Evolutionary conservation across 2,888 invertebrate species (phyloP).

Genomic region (Callyntrura guangdongensis): DNA sequence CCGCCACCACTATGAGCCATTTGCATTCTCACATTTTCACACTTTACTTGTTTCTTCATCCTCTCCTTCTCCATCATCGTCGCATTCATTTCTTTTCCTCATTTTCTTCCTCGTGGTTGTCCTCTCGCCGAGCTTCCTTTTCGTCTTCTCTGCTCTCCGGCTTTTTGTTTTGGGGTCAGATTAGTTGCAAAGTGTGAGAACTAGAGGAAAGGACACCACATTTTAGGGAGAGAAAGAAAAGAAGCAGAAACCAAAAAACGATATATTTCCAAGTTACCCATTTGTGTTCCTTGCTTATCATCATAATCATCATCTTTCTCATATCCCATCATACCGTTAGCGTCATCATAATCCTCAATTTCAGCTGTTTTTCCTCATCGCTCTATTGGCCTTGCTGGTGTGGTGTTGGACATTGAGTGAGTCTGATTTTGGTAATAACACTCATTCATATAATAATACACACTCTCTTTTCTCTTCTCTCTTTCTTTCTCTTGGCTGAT

Average conservation of each 20-base stretch:
- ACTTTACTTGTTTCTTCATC: slow-evolving; percentile 74
- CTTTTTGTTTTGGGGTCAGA: slow-evolving; percentile 49
- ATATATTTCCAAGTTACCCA: slow-evolving; percentile 18
- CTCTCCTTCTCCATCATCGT: slow-evolving; percentile 76
- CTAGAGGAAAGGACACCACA: neutral
- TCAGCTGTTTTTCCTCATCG: slow-evolving; percentile 47
- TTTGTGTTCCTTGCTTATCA: neutral
- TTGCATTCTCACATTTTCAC: slow-evolving; percentile 83
- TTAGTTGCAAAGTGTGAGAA: slow-evolving; percentile 23
- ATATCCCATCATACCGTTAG: neutral
- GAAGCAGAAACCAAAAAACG: slow-evolving; percentile 4
- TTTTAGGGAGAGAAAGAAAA: neutral
- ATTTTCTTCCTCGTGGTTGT: slow-evolving; percentile 29
- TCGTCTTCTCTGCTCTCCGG: neutral
- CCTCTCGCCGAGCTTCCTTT: neutral
- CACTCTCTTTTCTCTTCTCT: slow-evolving; percentile 11
- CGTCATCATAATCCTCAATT: slow-evolving; percentile 29
- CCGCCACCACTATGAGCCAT: slow-evolving; percentile 81
- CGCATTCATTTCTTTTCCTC: slow-evolving; percentile 85
- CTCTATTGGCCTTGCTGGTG: slow-evolving; percentile 6
- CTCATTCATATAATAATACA: slow-evolving; percentile 57
- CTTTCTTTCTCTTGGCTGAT: neutral
- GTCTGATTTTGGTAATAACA: slow-evolving; percentile 20
- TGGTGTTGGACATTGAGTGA: neutral
- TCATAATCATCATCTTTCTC: slow-evolving; percentile 11